Evolutionary conservation across 2,797 vertebrate genomes (phyloP).

Genomic region (Selene dorsalis): DNA sequence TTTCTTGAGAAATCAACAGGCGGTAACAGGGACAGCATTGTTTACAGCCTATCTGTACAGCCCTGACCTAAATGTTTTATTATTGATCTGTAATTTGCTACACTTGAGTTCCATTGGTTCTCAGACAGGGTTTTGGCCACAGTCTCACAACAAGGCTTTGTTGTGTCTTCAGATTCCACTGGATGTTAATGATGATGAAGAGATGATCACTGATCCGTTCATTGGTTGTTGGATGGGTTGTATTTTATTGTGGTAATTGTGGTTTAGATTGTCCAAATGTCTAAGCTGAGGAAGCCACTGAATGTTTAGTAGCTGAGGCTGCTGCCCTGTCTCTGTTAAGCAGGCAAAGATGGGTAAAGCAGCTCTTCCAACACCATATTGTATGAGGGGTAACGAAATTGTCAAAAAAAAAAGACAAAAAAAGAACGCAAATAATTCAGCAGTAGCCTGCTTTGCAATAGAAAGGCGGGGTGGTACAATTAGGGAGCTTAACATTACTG

Average conservation of each 20-base stretch:
- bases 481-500: too few relatives aligned
- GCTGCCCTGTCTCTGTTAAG: neutral
- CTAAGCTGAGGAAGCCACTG: neutral
- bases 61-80: too few relatives aligned
- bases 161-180: neutral
- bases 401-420: neutral
- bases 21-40: neutral
- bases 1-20: conserved; percentile 10
- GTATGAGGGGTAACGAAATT: neutral
- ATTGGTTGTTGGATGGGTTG: neutral
- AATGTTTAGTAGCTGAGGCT: neutral
- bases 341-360: neutral
- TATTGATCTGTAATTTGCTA: neutral
- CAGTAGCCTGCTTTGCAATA: too few relatives aligned
- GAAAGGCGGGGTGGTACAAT: too few relatives aligned
- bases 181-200: neutral
- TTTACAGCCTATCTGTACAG: neutral
- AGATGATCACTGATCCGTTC: neutral
- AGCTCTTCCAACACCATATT: neutral
- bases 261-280: neutral
- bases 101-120: neutral
- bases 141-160: neutral
- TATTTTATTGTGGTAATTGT: neutral
- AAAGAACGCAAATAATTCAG: too few relatives aligned
- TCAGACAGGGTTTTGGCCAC: neutral